phyloP scores from a whole-genome alignment of 2,113 vertebrate species.

The Anthoscopus minutus region DNA sequence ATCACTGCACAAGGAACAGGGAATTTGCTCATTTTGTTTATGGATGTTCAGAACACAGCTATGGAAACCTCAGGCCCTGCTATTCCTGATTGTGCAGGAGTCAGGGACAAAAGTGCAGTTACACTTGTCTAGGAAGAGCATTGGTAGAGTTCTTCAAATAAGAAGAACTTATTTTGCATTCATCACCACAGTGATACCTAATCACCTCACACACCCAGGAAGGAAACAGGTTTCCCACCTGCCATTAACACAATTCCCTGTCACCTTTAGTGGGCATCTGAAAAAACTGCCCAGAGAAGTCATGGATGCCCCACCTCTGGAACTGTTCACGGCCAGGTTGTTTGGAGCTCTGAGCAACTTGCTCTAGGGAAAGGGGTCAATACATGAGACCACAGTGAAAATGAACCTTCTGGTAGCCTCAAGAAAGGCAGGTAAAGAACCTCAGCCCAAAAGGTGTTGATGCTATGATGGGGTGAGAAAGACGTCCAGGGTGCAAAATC shows the following conservation, averaged over 20 bases:
- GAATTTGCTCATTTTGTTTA: not conserved
- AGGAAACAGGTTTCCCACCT: not conserved
- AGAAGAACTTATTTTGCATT: not conserved
- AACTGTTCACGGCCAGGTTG: not conserved
- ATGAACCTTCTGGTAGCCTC: not conserved
- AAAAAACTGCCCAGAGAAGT: not conserved
- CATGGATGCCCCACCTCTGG: not conserved
- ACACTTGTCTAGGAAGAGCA: not conserved
- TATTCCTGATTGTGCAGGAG: not conserved
- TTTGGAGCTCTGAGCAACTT: not conserved
- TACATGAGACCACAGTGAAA: not conserved
- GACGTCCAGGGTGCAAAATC: not conserved
- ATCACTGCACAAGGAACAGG: not conserved
- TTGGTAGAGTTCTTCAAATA: not conserved
- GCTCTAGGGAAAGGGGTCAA: not conserved
- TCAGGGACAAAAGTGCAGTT: not conserved
- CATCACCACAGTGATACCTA: not conserved
- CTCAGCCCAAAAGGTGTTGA: not conserved
- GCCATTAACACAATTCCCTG: not conserved
- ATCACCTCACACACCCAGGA: not conserved
- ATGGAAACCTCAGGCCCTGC: not conserved
- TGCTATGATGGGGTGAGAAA: not conserved
- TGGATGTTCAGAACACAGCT: not conserved
- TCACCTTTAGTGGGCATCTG: not conserved
- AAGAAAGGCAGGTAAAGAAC: not conserved